Evolutionary conservation across 2,113 vertebrate genomes (phyloP).

Genomic region (Gymnogyps californianus): DNA sequence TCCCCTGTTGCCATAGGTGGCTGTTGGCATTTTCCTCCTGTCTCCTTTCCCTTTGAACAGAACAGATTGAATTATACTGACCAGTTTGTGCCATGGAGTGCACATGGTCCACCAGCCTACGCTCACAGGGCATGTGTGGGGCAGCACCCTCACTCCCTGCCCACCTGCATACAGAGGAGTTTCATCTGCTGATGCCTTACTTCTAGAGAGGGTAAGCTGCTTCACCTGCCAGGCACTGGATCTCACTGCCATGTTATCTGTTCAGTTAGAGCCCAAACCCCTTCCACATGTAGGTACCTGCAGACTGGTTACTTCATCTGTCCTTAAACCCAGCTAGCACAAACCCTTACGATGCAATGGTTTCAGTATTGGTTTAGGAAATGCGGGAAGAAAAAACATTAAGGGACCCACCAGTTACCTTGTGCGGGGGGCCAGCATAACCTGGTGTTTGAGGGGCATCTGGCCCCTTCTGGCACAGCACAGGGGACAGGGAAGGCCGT

Average conservation of each 20-base stretch:
- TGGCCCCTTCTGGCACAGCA: background rate
- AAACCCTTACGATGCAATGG: background rate
- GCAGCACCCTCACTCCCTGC: background rate
- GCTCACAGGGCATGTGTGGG: background rate
- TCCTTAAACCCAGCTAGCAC: background rate
- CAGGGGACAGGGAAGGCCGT: background rate
- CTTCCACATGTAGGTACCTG: background rate
- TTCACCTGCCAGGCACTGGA: background rate
- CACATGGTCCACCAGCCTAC: background rate
- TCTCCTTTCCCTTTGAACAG: background rate
- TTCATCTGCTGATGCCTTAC: background rate
- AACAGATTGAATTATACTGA: background rate
- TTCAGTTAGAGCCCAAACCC: background rate
- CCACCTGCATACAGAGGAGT: background rate
- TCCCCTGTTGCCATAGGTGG: accelerated
- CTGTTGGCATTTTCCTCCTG: background rate
- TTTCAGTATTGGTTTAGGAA: background rate
- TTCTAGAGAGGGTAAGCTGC: background rate
- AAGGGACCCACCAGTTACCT: background rate
- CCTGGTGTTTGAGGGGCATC: background rate
- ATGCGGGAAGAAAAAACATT: background rate
- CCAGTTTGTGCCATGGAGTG: background rate
- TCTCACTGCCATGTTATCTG: background rate
- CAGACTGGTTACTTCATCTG: background rate
- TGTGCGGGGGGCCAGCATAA: accelerated